These are phyloP conservation scores for Tupaia tana DNA, from an alignment of 2,113 vertebrate genomes.

Conservation along the genomic window DNA sequence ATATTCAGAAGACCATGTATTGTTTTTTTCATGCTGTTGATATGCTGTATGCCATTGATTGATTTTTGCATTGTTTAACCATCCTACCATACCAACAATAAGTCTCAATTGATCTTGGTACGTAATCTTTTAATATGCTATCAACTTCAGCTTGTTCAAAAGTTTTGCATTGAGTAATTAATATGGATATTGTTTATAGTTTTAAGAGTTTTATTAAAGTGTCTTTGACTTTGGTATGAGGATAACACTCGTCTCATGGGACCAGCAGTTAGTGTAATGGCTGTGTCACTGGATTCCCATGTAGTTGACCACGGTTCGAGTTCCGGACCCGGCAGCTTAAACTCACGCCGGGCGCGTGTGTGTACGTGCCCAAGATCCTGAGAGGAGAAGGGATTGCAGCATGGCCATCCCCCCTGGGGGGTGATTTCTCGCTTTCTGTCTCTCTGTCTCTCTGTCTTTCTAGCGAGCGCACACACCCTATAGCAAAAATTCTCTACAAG, in stretches of 20 bases:
- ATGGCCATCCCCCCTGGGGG: too few species aligned
- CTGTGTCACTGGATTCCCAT: too few species aligned
- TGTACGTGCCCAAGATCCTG: too few species aligned
- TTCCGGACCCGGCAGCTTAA: too few species aligned
- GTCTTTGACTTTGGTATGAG: background rate
- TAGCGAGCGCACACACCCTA: too few species aligned
- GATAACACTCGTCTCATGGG: background rate
- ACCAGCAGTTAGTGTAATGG: too few species aligned
- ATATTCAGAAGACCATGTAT: background rate
- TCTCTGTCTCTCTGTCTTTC: too few species aligned
- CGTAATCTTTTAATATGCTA: background rate
- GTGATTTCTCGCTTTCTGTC: too few species aligned
- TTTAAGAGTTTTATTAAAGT: background rate
- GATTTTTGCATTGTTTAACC: background rate
- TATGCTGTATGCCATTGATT: background rate
- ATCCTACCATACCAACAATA: background rate
- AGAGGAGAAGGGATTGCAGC: too few species aligned
- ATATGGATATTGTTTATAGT: background rate
- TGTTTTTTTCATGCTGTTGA: background rate
- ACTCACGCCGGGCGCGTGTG: too few species aligned
- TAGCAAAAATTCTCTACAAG: too few species aligned
- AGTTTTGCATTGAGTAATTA: background rate
- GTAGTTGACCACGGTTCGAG: too few species aligned
- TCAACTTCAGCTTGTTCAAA: background rate
- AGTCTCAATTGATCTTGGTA: background rate